These are phyloP conservation scores for Meleagris gallopavo DNA, from an alignment of 2,113 vertebrate species.

Conservation along the genomic window DNA sequence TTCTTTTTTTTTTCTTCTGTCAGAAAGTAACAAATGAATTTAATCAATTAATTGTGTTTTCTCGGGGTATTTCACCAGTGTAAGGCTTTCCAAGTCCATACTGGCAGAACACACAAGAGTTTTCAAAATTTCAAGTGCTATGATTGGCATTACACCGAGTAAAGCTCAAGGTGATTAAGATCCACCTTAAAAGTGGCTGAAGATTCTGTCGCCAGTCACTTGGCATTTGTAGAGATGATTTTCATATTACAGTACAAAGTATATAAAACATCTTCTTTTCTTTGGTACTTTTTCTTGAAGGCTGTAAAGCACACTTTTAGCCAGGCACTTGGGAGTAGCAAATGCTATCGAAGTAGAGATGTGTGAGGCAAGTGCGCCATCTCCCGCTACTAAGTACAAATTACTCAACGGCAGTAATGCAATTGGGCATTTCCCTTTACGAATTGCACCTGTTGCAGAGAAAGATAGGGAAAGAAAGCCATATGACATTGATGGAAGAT, in stretches of 20 bases:
- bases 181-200: background rate
- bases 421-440: background rate
- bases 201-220: background rate
- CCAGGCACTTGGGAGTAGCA: background rate
- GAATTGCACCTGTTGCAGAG: background rate
- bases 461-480: background rate
- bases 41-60: background rate
- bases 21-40: background rate
- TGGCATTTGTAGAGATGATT: background rate
- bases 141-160: fast-evolving
- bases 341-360: background rate
- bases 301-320: background rate
- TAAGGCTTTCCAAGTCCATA: background rate
- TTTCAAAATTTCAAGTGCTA: background rate
- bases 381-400: background rate
- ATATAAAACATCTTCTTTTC: background rate
- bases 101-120: background rate
- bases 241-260: background rate
- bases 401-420: fast-evolving
- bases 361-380: slow-evolving; percentile 39
- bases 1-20: background rate
- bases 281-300: background rate
- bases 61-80: background rate
- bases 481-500: background rate
- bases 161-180: background rate